A percentile compares a stretch with the other conserved stretches of the same genome.
These are phyloP conservation scores for Battus philenor DNA, from an alignment of 1,140 invertebrate species.

Conservation along the genomic window DNA sequence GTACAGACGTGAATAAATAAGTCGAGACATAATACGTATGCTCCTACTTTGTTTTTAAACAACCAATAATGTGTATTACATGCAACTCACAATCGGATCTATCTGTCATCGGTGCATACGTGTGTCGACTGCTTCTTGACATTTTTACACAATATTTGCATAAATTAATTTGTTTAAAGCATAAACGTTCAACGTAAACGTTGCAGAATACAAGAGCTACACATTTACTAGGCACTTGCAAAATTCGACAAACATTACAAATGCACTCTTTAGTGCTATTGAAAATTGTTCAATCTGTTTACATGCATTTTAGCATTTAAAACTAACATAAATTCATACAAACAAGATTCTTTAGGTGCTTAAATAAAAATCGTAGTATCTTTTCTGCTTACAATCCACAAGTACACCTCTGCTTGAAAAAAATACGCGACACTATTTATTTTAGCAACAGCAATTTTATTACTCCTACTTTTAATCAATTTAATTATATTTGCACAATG, in stretches of 20 bases:
- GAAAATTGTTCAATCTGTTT: slow-evolving; percentile 3
- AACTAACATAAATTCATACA: no score
- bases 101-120: slow-evolving; percentile 11
- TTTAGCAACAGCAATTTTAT: no score
- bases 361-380: no score
- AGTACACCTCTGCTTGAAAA: no score
- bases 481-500: no score
- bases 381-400: no score
- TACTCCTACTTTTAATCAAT: no score
- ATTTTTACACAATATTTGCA: slow-evolving; percentile 40
- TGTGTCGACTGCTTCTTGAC: slow-evolving; percentile 14
- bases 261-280: slow-evolving; percentile 6
- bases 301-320: no score
- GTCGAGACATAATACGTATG: background rate
- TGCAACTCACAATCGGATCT: slow-evolving; percentile 1
- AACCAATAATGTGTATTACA: slow-evolving; percentile 3
- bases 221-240: slow-evolving; percentile 22
- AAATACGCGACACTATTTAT: no score
- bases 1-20: slow-evolving; percentile 3
- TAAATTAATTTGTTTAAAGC: slow-evolving; percentile 45
- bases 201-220: slow-evolving; percentile 17
- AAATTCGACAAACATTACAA: slow-evolving; percentile 18
- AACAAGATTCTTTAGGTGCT: no score
- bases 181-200: slow-evolving; percentile 23
- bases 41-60: background rate